Percentiles rank a stretch among this genome's conserved stretches.
Conservation (phyloP, 2,797 vertebrate species). For the Chaenodraco wilsoni region DNA sequence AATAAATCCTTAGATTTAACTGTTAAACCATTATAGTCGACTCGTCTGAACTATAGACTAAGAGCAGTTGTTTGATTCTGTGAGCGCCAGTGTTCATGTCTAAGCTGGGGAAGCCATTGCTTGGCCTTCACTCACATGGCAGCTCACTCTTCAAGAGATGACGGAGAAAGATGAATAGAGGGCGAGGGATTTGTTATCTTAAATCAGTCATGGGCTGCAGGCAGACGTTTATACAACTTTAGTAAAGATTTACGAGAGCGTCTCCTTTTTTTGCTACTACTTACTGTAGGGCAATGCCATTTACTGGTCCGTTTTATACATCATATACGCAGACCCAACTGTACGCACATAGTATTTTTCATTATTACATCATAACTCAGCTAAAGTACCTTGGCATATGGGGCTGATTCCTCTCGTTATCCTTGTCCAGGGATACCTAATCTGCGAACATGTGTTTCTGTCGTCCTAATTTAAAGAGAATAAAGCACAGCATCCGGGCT, state of each 20-base stretch:
- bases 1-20: slow-evolving; percentile 62
- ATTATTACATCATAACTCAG: slow-evolving; percentile 59
- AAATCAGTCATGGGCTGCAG: slow-evolving; percentile 62
- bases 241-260: slow-evolving; percentile 66
- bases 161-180: slow-evolving; percentile 53
- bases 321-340: slow-evolving; percentile 29
- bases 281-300: slow-evolving; percentile 37
- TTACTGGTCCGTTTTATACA: slow-evolving; percentile 44
- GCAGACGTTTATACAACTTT: slow-evolving; percentile 56
- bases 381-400: slow-evolving; percentile 61
- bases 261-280: slow-evolving; percentile 42
- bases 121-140: slow-evolving; percentile 55
- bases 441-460: slow-evolving; percentile 76
- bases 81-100: slow-evolving; percentile 47
- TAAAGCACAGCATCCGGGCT: slow-evolving; percentile 33
- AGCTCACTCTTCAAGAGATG: slow-evolving; percentile 59
- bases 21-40: slow-evolving; percentile 55
- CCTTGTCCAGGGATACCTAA: slow-evolving; percentile 69
- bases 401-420: slow-evolving; percentile 56
- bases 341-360: slow-evolving; percentile 44
- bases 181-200: slow-evolving; percentile 75
- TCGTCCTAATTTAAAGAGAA: slow-evolving; percentile 50
- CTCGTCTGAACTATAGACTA: neutral
- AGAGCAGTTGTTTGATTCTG: slow-evolving; percentile 62
- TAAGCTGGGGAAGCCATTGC: slow-evolving; percentile 69